Conservation (phyloP, 2,797 vertebrate species). For the Fistularia commersonii region DNA sequence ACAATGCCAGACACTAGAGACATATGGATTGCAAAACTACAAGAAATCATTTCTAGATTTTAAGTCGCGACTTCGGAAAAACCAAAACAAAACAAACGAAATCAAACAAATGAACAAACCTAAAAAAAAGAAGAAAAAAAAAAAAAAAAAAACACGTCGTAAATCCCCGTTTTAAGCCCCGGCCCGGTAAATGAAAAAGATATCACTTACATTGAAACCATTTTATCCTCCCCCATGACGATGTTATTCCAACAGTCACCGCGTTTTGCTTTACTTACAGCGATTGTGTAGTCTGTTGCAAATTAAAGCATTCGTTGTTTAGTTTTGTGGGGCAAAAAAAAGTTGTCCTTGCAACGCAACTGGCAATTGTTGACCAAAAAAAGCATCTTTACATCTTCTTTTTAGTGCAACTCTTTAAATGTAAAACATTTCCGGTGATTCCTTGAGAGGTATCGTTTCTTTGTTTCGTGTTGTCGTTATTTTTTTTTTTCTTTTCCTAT, state of each 20-base stretch:
- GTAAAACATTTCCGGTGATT: conserved; percentile 80
- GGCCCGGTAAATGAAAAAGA: conserved; percentile 70
- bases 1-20: conserved; percentile 78
- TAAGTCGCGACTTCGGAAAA: conserved; percentile 59
- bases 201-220: conserved; percentile 85
- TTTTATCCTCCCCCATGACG: conserved; percentile 78
- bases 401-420: conserved; percentile 83
- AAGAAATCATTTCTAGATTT: conserved; percentile 74
- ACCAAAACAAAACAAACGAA: conserved; percentile 70
- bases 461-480: conserved; percentile 49
- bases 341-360: conserved; percentile 75
- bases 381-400: conserved; percentile 79
- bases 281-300: conserved; percentile 81
- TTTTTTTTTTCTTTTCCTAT: conserved; percentile 28
- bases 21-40: conserved; percentile 81
- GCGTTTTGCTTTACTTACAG: conserved; percentile 80
- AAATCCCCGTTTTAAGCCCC: conserved; percentile 60
- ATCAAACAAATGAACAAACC: neutral
- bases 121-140: neutral
- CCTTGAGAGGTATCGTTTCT: conserved; percentile 74
- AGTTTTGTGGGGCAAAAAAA: conserved; percentile 41
- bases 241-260: conserved; percentile 72
- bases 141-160: conserved; percentile 14
- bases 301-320: conserved; percentile 81
- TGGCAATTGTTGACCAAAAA: conserved; percentile 53